A percentile compares a stretch with the other conserved stretches of the same genome.
Evolutionary conservation across 2,113 vertebrate genomes (phyloP).

Genomic region (Xyliphius kryptos): DNA sequence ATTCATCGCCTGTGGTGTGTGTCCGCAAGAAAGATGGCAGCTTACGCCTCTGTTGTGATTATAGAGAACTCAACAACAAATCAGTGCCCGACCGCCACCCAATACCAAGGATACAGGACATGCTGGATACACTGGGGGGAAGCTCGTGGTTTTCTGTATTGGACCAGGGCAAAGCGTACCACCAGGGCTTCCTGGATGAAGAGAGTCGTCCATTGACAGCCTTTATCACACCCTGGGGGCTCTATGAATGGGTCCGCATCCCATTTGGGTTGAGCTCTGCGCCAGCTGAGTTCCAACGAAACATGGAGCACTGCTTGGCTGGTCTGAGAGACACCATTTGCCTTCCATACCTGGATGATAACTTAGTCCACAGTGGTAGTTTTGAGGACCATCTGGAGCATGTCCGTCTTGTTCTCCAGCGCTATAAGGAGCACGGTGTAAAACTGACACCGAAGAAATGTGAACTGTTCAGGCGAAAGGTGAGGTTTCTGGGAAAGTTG

Average conservation of each 20-base stretch:
- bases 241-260: constrained; percentile 27
- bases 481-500: constrained; percentile 25
- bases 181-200: constrained; percentile 17
- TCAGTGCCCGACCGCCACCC: constrained; percentile 13
- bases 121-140: constrained; percentile 10
- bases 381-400: constrained; percentile 33
- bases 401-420: constrained; percentile 6
- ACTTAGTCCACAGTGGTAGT: background rate
- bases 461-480: constrained; percentile 26
- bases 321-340: constrained; percentile 5
- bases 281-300: constrained; percentile 24
- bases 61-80: background rate
- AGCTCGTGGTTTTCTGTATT: constrained; percentile 20
- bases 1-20: background rate
- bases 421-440: constrained; percentile 29
- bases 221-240: constrained; percentile 30
- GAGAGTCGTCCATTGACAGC: constrained; percentile 12
- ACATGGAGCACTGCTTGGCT: constrained; percentile 18
- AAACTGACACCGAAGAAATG: constrained; percentile 39
- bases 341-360: background rate
- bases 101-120: constrained; percentile 15
- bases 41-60: background rate
- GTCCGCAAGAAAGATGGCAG: background rate
- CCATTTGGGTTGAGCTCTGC: constrained; percentile 27
- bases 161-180: constrained; percentile 8